Conservation (phyloP, 2,888 invertebrate species). For the Oasisia sp. region DNA sequence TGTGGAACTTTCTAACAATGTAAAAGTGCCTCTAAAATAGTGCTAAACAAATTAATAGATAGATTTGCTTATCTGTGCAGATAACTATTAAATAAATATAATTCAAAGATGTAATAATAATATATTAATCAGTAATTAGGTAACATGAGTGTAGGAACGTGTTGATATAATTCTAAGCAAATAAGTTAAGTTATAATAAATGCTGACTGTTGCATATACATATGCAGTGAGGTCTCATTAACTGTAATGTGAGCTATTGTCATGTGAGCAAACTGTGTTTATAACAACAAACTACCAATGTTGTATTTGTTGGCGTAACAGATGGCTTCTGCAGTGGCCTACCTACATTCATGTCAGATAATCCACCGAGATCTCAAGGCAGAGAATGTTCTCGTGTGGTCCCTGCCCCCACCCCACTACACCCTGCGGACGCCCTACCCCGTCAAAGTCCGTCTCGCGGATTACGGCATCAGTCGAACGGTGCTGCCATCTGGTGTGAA, state of each 20-base stretch:
- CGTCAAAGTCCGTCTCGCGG: conserved; percentile 86
- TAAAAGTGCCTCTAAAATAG: neutral
- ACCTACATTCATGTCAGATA: conserved; percentile 90
- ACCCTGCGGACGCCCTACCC: conserved; percentile 52
- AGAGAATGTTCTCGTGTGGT: conserved; percentile 98
- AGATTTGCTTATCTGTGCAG: neutral
- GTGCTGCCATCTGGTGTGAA: conserved; percentile 79
- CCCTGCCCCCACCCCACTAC: conserved; percentile 82
- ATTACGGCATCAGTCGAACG: conserved; percentile 84
- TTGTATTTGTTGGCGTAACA: conserved; percentile 49
- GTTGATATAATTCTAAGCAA: too few species aligned
- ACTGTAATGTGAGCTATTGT: neutral
- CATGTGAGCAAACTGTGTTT: neutral
- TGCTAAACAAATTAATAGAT: neutral
- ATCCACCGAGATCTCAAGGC: conserved; percentile 93
- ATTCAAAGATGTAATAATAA: neutral
- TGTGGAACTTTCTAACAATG: neutral
- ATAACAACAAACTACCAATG: neutral
- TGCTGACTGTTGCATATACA: too few species aligned
- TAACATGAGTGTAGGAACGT: neutral
- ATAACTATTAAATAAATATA: neutral
- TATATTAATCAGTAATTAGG: neutral
- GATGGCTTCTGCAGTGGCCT: conserved; percentile 93
- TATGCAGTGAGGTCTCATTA: neutral
- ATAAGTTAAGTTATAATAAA: too few species aligned